Conservation (phyloP, 1,140 invertebrate species). For the Cydia strobilella region DNA sequence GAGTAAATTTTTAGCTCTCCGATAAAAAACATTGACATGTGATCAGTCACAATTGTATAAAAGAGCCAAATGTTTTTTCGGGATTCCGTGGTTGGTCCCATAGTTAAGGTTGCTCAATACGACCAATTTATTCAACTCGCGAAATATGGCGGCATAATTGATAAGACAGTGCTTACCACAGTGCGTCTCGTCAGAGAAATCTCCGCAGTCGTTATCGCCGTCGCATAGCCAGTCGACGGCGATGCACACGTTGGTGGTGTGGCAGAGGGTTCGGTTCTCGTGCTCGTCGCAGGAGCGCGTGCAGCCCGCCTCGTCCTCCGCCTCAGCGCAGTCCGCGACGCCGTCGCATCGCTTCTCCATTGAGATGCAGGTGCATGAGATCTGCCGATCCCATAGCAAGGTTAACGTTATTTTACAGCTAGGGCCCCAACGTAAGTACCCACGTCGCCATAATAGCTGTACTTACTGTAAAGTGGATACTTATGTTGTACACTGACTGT, state of each 20-base stretch:
- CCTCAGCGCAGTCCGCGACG: slow-evolving; percentile 82
- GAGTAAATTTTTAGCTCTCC: too few relatives aligned
- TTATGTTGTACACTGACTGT: too few relatives aligned
- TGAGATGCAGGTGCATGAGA: slow-evolving; percentile 83
- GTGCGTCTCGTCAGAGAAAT: slow-evolving; percentile 90
- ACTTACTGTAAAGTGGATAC: too few relatives aligned
- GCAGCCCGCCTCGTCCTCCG: slow-evolving; percentile 86
- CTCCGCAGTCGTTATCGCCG: slow-evolving; percentile 89
- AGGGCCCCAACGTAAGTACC: too few relatives aligned
- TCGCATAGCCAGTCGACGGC: slow-evolving; percentile 88
- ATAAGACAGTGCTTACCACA: slow-evolving; percentile 80
- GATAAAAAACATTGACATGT: too few relatives aligned
- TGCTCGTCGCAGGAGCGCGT: slow-evolving; percentile 81
- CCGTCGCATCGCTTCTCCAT: slow-evolving; percentile 82
- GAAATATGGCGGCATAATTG: background rate
- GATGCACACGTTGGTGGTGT: slow-evolving; percentile 87
- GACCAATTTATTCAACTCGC: too few relatives aligned
- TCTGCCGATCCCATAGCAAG: slow-evolving; percentile 41
- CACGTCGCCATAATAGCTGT: too few relatives aligned
- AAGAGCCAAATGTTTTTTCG: too few relatives aligned
- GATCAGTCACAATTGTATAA: too few relatives aligned
- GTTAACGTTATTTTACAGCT: background rate
- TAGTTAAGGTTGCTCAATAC: too few relatives aligned
- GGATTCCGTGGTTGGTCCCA: too few relatives aligned
- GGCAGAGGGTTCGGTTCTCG: slow-evolving; percentile 84